Evolutionary conservation across 2,797 vertebrate species (phyloP).

Genomic region (Pempheris klunzingeri): DNA sequence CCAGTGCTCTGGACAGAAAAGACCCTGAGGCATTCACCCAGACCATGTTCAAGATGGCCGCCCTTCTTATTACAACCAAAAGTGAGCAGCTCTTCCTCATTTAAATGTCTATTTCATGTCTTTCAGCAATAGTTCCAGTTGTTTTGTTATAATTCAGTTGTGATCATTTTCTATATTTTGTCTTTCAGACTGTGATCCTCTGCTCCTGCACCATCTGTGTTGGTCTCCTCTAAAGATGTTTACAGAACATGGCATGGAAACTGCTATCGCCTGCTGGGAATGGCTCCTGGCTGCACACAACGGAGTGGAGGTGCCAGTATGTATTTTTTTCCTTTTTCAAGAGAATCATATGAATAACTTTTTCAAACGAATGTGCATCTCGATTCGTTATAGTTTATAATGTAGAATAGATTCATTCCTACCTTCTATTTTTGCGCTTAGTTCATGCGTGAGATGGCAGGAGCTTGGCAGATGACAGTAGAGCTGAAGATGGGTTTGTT

Average conservation of each 20-base stretch:
- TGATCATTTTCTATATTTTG: not conserved
- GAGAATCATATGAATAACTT: not conserved
- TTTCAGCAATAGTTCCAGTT: not conserved
- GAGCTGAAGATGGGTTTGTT: constrained; percentile 96
- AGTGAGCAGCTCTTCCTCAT: constrained; percentile 75
- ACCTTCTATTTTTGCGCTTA: constrained; percentile 57
- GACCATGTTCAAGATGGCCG: constrained; percentile 97
- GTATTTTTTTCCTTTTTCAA: constrained; percentile 23
- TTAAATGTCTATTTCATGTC: not conserved
- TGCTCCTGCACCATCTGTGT: constrained; percentile 95
- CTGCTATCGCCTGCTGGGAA: constrained; percentile 97
- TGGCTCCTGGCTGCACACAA: constrained; percentile 97
- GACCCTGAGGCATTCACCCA: constrained; percentile 92
- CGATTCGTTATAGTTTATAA: not conserved
- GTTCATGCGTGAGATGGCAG: constrained; percentile 99
- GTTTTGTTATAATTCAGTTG: not conserved
- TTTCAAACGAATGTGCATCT: not conserved
- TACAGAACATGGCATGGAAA: constrained; percentile 96
- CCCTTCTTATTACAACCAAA: constrained; percentile 94
- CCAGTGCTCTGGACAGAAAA: constrained; percentile 85
- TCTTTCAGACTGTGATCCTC: constrained; percentile 91
- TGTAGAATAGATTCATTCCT: not conserved
- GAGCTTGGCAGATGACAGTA: constrained; percentile 98
- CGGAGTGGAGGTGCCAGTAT: constrained; percentile 95
- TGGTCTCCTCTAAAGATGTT: constrained; percentile 98